Conservation (phyloP, 2,888 invertebrate genomes). For the Luperina testacea region DNA sequence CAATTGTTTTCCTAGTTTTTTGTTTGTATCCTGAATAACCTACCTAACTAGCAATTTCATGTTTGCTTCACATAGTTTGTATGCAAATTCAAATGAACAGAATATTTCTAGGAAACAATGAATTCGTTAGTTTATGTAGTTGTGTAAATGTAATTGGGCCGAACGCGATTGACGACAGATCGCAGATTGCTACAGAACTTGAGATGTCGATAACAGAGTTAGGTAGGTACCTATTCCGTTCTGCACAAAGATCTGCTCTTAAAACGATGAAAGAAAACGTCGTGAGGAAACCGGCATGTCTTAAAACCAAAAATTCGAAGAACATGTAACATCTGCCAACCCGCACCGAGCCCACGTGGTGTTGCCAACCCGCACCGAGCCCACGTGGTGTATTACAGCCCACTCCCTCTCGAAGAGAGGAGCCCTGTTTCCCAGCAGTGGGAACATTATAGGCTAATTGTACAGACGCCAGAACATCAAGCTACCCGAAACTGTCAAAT, state of each 20-base stretch:
- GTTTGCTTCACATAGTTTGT: slow-evolving; percentile 6
- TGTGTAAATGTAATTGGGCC: slow-evolving; percentile 25
- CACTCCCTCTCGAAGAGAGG: neutral
- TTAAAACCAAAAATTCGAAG: neutral
- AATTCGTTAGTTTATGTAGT: slow-evolving; percentile 20
- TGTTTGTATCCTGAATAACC: neutral
- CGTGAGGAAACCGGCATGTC: neutral
- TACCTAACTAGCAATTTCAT: neutral
- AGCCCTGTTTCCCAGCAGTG: neutral
- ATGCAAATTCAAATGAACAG: slow-evolving; percentile 17
- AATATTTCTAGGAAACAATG: slow-evolving; percentile 30
- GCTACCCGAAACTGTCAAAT: too few relatives aligned
- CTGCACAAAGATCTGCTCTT: neutral
- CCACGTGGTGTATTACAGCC: neutral
- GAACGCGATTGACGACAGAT: slow-evolving; percentile 17
- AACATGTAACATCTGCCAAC: neutral
- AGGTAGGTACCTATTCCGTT: neutral
- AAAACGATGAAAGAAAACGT: neutral
- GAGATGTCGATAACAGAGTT: slow-evolving; percentile 12
- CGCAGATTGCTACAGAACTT: slow-evolving; percentile 6
- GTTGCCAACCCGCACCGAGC: neutral
- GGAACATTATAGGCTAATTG: neutral
- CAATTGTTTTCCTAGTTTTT: slow-evolving; percentile 1
- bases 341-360: neutral
- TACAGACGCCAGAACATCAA: neutral